Base-by-base conservation (phyloP, 1,140 invertebrate genomes). In the Bradysia coprophila region DNA sequence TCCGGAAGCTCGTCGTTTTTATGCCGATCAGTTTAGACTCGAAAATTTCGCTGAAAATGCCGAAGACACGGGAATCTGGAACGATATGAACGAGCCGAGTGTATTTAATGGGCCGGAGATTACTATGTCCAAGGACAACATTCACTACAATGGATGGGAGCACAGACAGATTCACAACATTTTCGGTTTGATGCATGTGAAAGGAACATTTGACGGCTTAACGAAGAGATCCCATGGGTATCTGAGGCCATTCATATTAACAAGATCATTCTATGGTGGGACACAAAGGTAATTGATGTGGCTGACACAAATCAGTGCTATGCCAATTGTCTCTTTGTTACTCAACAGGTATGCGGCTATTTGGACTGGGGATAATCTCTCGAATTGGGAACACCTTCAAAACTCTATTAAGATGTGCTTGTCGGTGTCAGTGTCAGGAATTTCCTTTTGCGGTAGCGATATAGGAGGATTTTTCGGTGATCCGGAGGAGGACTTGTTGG, bases 21-120 rank as follows among this genome's bases (percentile, higher is more conserved):
- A 87, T 67, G 68, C 81, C 1, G 67, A 71, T 21, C 72, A 83
- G 40, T 98, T 89, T 63, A 60, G 59, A 2, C 67, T 87, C 23
- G 75, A 82, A 37, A 81, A 81, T 54, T 96, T 90, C 57, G 68
- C 78, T 37, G 91, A 89, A 0, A 84, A 89, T 1, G 88, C 81
- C 15, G 69, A 82, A 8, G 77, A 93, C 51, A 72, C 95, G 0
- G 83, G 87, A 58, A 81, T 92, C 34, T 99, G 96, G 96, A 99
- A 98, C 56, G 96, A 99, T 53, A 98, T 99, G 96, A 98, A 98
- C 54, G 96, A 99, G 59, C 93, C 94, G 0, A 91, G 86, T 10
- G 92, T 99, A 0, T 99, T 99, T 57, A 98, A 91, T 63, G 94
- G 94, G 0, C 95, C 95, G 0, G 96, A 99, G 67, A 72, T 95